Evolutionary conservation across 2,113 vertebrate genomes (phyloP).

Genomic region (Gambusia affinis): DNA sequence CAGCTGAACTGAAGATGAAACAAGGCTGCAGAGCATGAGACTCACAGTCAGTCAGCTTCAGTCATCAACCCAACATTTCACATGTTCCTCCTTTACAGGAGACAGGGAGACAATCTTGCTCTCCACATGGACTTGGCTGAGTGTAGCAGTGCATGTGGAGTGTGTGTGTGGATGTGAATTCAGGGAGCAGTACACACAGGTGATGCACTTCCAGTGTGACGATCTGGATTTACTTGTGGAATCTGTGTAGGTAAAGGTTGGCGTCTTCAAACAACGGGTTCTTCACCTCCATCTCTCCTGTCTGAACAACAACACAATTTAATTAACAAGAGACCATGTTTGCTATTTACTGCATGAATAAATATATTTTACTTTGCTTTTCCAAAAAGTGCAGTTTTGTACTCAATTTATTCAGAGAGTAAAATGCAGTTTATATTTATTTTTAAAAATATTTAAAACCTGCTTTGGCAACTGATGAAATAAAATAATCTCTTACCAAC

Average conservation of each 20-base stretch:
- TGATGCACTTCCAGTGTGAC: not conserved
- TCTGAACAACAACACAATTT: constrained; percentile 74
- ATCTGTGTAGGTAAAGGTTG: constrained; percentile 78
- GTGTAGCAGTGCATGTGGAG: constrained; percentile 7
- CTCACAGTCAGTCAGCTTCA: constrained; percentile 24
- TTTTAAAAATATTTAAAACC: too few relatives aligned
- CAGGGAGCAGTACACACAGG: constrained; percentile 20
- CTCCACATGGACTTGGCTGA: constrained; percentile 15
- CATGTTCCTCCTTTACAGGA: not conserved
- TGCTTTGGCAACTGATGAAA: too few relatives aligned
- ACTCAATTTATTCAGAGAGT: not conserved
- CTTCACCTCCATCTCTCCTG: constrained; percentile 96
- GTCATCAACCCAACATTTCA: not conserved
- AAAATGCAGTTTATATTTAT: not conserved
- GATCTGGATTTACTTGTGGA: constrained; percentile 73
- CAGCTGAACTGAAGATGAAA: not conserved
- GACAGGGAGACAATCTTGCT: constrained; percentile 1
- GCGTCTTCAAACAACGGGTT: constrained; percentile 93
- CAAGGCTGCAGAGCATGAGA: not conserved
- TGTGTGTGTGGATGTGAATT: constrained; percentile 23
- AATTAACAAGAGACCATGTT: not conserved
- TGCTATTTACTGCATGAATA: not conserved
- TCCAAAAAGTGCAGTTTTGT: not conserved
- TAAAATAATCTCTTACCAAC: not conserved
- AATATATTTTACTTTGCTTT: not conserved